Evolutionary conservation across 2,888 invertebrate species (phyloP).

Genomic region (Hirtodrosophila histrioides): DNA sequence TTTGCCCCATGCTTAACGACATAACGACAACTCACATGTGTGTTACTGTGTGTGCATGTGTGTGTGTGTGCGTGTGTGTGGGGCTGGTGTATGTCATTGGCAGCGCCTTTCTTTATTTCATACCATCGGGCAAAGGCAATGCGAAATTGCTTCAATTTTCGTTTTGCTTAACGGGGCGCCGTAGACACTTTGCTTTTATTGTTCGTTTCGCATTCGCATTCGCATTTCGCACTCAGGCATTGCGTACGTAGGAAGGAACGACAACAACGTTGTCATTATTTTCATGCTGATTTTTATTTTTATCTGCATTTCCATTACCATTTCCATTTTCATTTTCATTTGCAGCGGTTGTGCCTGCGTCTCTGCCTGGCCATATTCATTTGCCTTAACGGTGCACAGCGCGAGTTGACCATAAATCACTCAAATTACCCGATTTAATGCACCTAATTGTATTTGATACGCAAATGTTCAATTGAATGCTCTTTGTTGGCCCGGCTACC

Average conservation of each 20-base stretch:
- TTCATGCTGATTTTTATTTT: slow-evolving; percentile 80
- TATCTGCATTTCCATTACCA: slow-evolving; percentile 79
- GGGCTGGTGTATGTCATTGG: slow-evolving; percentile 47
- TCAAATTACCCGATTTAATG: slow-evolving; percentile 66
- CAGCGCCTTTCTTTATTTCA: slow-evolving; percentile 59
- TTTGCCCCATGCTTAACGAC: slow-evolving; percentile 72
- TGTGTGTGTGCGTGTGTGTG: slow-evolving; percentile 19
- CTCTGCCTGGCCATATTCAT: slow-evolving; percentile 34
- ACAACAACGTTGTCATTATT: slow-evolving; percentile 70
- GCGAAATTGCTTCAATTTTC: slow-evolving; percentile 79
- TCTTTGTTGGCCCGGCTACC: neutral
- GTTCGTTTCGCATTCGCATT: slow-evolving; percentile 64
- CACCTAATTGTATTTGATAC: slow-evolving; percentile 76
- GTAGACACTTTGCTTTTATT: slow-evolving; percentile 81
- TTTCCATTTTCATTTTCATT: slow-evolving; percentile 61
- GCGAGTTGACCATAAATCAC: slow-evolving; percentile 68
- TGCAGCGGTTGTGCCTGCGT: slow-evolving; percentile 4
- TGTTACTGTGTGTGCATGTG: slow-evolving; percentile 24
- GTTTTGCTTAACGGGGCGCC: slow-evolving; percentile 75
- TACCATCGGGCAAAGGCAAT: slow-evolving; percentile 47
- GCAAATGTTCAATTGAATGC: slow-evolving; percentile 71
- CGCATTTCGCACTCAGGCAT: slow-evolving; percentile 33
- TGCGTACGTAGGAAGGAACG: slow-evolving; percentile 3
- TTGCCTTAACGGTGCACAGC: slow-evolving; percentile 33
- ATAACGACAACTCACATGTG: slow-evolving; percentile 51